phyloP scores from a whole-genome alignment of 2,113 vertebrate species.

The Mugil cephalus region DNA sequence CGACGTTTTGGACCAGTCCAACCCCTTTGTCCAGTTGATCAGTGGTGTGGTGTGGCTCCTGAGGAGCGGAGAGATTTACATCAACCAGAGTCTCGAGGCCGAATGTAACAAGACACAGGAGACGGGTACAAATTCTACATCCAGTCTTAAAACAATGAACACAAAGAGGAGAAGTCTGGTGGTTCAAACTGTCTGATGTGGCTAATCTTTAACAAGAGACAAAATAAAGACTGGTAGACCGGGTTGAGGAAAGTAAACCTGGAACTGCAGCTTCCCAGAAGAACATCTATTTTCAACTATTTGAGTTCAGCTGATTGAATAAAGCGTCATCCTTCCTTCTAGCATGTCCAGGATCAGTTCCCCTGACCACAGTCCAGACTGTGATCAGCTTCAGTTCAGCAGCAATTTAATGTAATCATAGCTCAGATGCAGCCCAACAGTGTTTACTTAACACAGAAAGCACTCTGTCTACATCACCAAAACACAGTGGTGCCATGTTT shows the following conservation, averaged over 20 bases:
- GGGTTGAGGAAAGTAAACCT: neutral
- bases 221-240: neutral
- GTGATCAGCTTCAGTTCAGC: slow-evolving; percentile 1
- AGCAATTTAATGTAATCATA: slow-evolving; percentile 12
- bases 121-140: slow-evolving; percentile 84
- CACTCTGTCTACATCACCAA: neutral
- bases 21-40: slow-evolving; percentile 94
- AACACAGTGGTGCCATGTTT: slow-evolving; percentile 33
- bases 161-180: neutral
- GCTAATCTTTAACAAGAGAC: neutral
- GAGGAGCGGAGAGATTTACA: slow-evolving; percentile 88
- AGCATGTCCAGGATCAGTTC: slow-evolving; percentile 1
- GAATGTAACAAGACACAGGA: slow-evolving; percentile 89
- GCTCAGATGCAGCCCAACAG: neutral
- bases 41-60: slow-evolving; percentile 95
- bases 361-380: slow-evolving; percentile 7
- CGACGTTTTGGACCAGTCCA: slow-evolving; percentile 87
- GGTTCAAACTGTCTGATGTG: neutral
- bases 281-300: neutral
- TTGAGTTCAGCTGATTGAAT: neutral
- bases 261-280: neutral
- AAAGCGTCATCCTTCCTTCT: neutral
- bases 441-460: slow-evolving; percentile 5
- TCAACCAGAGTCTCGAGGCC: slow-evolving; percentile 85
- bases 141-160: too few species aligned